Percentiles rank a stretch among this genome's conserved stretches.
phyloP scores from a whole-genome alignment of 1,140 invertebrate genomes.

The Drosophila ohnishii region DNA sequence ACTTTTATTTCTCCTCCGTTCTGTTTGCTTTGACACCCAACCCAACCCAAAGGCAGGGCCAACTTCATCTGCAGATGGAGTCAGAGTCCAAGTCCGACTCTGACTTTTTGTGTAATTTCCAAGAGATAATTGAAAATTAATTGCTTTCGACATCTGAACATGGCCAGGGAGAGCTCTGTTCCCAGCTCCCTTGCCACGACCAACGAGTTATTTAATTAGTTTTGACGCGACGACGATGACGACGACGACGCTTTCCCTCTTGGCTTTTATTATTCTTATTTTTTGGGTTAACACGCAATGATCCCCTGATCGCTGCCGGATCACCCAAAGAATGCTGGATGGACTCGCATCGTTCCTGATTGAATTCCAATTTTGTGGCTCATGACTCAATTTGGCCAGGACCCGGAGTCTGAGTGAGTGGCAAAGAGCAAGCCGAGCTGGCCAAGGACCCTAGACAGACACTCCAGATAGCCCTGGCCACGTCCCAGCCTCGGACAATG shows the following conservation, averaged over 20 bases:
- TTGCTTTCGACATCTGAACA: constrained; percentile 77
- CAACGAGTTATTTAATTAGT: constrained; percentile 79
- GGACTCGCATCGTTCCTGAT: constrained; percentile 8
- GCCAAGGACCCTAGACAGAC: constrained; percentile 11
- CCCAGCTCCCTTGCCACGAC: constrained; percentile 4
- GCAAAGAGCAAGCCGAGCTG: constrained; percentile 1
- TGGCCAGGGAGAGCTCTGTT: constrained; percentile 23
- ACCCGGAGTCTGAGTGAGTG: not conserved
- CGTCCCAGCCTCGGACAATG: constrained; percentile 24
- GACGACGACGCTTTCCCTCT: constrained; percentile 31
- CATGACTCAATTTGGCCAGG: constrained; percentile 37
- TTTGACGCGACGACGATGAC: constrained; percentile 58
- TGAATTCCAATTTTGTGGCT: constrained; percentile 45
- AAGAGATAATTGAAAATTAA: constrained; percentile 80
- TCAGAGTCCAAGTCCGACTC: constrained; percentile 12
- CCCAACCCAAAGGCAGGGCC: not conserved
- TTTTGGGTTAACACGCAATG: not conserved
- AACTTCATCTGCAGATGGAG: constrained; percentile 33
- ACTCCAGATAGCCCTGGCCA: constrained; percentile 10
- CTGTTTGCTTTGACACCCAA: constrained; percentile 63
- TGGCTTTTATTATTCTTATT: not conserved
- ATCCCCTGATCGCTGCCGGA: constrained; percentile 13
- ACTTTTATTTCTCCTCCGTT: constrained; percentile 43
- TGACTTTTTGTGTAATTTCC: constrained; percentile 63
- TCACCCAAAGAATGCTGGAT: not conserved